Percentiles rank a stretch among this genome's conserved stretches.
Conservation (phyloP, 2,113 vertebrate genomes). For the Indicator indicator region DNA sequence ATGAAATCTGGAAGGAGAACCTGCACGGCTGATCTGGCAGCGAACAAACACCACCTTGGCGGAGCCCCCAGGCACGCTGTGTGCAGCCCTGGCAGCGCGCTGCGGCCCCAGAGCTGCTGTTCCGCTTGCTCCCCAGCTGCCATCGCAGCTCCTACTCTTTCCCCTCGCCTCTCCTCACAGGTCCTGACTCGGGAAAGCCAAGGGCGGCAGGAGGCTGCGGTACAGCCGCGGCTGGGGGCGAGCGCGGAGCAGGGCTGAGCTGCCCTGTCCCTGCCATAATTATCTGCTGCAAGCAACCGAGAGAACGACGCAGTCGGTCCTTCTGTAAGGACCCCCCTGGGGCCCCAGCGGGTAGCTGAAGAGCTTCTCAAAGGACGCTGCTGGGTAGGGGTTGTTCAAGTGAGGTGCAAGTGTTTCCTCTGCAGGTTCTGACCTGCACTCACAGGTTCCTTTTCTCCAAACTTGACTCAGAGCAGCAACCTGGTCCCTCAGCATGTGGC, state of each 20-base stretch:
- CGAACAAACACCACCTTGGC: neutral
- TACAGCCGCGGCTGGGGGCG: constrained; percentile 7
- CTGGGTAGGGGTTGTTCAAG: neutral
- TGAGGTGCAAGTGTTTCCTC: neutral
- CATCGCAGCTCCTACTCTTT: neutral
- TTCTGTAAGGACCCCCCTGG: neutral
- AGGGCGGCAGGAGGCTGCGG: constrained; percentile 16
- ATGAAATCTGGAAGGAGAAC: neutral
- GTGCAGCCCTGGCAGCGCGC: neutral
- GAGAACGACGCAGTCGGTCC: neutral
- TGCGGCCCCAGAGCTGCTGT: neutral
- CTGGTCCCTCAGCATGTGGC: neutral
- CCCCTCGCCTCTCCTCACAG: neutral
- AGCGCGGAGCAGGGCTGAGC: neutral
- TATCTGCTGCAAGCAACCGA: constrained; percentile 30
- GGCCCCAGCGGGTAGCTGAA: neutral
- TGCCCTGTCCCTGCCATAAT: constrained; percentile 33
- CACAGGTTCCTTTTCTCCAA: neutral
- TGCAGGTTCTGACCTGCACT: neutral
- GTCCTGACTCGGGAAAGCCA: neutral
- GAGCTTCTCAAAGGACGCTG: neutral
- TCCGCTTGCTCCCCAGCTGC: fast-evolving
- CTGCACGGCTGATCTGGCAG: neutral
- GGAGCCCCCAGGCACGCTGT: neutral
- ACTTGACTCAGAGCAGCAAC: neutral